These are phyloP conservation scores for Telenomus remus DNA, from an alignment of 1,140 invertebrate species.

Conservation along the genomic window DNA sequence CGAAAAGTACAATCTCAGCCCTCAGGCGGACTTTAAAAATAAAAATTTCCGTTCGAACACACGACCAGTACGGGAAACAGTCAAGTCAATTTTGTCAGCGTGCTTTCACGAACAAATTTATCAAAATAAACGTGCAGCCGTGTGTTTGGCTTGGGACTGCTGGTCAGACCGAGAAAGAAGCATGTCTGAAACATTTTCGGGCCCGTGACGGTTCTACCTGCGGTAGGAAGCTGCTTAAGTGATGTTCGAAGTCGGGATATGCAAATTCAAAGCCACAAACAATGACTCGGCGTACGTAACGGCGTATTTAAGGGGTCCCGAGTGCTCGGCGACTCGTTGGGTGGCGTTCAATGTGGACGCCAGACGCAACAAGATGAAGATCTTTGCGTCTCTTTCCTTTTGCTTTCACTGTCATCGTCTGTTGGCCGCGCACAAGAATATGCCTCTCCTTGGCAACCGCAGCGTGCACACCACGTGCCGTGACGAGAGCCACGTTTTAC, in stretches of 20 bases:
- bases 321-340: conserved; percentile 54
- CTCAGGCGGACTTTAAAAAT: background rate
- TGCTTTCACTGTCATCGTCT: conserved; percentile 35
- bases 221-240: conserved; percentile 22
- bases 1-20: background rate
- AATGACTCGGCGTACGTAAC: conserved; percentile 50
- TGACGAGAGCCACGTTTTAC: conserved; percentile 48
- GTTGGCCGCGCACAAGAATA: conserved; percentile 27
- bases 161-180: too few relatives aligned
- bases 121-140: conserved; percentile 26
- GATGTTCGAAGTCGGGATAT: conserved; percentile 59
- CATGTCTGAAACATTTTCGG: conserved; percentile 7
- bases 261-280: conserved; percentile 60
- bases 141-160: too few relatives aligned
- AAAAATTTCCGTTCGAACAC: too few relatives aligned
- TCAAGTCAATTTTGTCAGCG: background rate
- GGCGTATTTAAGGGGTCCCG: conserved; percentile 39
- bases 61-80: too few relatives aligned
- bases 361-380: conserved; percentile 61
- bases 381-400: conserved; percentile 42
- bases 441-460: conserved; percentile 26
- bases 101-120: conserved; percentile 13
- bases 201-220: conserved; percentile 22
- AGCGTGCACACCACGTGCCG: conserved; percentile 60
- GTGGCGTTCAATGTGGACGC: conserved; percentile 59